Evolutionary conservation across 2,888 invertebrate species (phyloP).

Genomic region (Augochlorella aurata): DNA sequence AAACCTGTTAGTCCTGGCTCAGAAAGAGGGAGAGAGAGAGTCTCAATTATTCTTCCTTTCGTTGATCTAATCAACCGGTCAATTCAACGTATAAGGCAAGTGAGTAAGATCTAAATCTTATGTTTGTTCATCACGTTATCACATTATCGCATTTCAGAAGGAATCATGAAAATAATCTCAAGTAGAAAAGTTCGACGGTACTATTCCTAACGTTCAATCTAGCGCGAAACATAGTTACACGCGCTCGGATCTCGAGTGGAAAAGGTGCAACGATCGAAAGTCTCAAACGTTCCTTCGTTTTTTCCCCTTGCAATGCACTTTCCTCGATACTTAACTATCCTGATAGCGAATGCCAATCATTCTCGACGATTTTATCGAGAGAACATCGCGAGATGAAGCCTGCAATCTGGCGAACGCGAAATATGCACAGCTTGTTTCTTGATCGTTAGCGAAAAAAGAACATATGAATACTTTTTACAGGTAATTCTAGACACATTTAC

Average conservation of each 20-base stretch:
- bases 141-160: background rate
- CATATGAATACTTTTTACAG: background rate
- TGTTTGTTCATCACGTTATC: background rate
- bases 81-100: background rate
- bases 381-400: background rate
- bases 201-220: background rate
- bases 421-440: background rate
- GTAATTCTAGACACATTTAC: background rate
- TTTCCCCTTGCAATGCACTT: constrained; percentile 26
- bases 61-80: background rate
- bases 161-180: background rate
- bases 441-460: background rate
- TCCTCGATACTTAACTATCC: constrained; percentile 20
- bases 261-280: constrained; percentile 51
- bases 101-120: background rate
- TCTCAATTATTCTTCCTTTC: background rate
- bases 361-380: background rate
- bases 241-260: constrained; percentile 39
- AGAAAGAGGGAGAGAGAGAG: too few relatives aligned
- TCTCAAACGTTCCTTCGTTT: constrained; percentile 10
- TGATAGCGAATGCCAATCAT: background rate
- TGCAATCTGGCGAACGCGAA: background rate
- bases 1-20: background rate
- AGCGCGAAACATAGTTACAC: constrained; percentile 1
- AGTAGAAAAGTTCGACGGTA: background rate